Evolutionary conservation across 1,140 invertebrate genomes (phyloP).

Genomic region (Sipha flava): DNA sequence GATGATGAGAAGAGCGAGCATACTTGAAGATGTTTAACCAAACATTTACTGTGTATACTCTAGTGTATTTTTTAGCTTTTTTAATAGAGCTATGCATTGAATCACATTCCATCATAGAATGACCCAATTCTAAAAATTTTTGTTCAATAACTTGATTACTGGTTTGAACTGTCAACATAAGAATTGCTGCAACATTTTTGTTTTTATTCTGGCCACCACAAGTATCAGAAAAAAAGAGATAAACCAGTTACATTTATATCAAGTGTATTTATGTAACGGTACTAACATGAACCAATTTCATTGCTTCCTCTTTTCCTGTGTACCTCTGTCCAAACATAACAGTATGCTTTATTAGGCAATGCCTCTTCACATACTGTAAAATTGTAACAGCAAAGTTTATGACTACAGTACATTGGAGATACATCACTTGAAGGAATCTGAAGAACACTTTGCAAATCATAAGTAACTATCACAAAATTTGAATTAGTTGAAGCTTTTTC

Average conservation of each 20-base stretch:
- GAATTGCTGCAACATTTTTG: neutral
- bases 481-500: neutral
- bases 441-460: neutral
- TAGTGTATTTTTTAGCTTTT: neutral
- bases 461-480: neutral
- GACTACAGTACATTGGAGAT: neutral
- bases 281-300: neutral
- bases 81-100: slow-evolving; percentile 34
- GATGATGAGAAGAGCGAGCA: neutral
- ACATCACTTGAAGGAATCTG: neutral
- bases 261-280: neutral
- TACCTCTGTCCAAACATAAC: neutral
- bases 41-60: neutral
- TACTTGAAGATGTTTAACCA: slow-evolving; percentile 6
- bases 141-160: slow-evolving; percentile 35
- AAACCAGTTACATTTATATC: neutral
- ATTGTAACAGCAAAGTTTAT: neutral
- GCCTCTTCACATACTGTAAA: neutral
- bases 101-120: slow-evolving; percentile 38
- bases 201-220: slow-evolving; percentile 1
- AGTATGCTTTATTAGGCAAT: neutral
- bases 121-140: slow-evolving; percentile 37
- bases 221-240: neutral
- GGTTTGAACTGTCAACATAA: neutral
- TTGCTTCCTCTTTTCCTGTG: neutral